Conservation (phyloP, 2,888 invertebrate species). For the Bombylius major region DNA sequence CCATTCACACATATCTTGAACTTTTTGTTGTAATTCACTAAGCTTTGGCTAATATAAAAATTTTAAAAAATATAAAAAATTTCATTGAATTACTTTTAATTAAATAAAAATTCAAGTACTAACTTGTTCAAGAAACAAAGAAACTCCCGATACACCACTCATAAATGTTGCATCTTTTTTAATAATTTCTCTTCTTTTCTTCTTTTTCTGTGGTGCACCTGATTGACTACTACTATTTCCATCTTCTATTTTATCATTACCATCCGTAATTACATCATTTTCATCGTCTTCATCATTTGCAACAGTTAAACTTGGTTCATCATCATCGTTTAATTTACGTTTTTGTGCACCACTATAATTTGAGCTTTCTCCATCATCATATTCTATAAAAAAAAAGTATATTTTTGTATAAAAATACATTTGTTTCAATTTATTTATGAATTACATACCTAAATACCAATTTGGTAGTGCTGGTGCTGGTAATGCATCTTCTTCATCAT, state of each 20-base stretch:
- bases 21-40: constrained; percentile 54
- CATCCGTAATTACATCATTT: constrained; percentile 9
- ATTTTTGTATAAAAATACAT: neutral
- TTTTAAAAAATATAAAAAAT: neutral
- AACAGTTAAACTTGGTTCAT: constrained; percentile 4
- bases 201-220: constrained; percentile 27
- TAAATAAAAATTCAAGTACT: neutral
- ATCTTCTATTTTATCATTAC: constrained; percentile 8
- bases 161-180: constrained; percentile 65
- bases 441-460: constrained; percentile 60
- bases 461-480: constrained; percentile 68
- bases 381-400: constrained; percentile 15
- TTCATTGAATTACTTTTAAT: neutral
- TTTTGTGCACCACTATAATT: neutral
- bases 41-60: constrained; percentile 34
- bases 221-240: constrained; percentile 8
- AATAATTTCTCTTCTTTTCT: constrained; percentile 40
- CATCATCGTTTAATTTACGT: constrained; percentile 7
- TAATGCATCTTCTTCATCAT: constrained; percentile 54
- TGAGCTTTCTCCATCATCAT: constrained; percentile 23
- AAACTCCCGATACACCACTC: constrained; percentile 72
- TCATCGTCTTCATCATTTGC: constrained; percentile 10
- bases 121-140: neutral
- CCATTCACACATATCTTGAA: constrained; percentile 75
- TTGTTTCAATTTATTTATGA: neutral